phyloP scores from a whole-genome alignment of 1,140 invertebrate species.

The Dryas iulia region DNA sequence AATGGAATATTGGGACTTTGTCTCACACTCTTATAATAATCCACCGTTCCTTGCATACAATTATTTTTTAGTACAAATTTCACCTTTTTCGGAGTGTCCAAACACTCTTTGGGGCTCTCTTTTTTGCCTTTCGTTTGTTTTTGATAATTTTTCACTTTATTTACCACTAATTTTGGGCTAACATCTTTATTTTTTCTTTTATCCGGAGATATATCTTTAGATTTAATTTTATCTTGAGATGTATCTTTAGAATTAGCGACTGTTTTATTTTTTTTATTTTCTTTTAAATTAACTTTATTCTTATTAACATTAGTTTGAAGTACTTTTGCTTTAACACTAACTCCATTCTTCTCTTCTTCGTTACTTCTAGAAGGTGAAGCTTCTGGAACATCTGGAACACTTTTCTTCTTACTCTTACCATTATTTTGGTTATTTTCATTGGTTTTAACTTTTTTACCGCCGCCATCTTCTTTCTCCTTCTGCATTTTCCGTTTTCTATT shows the following conservation, averaged over 20 bases:
- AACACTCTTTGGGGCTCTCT: constrained; percentile 30
- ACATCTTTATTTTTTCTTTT: constrained; percentile 22
- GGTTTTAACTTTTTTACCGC: constrained; percentile 33
- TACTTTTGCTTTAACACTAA: constrained; percentile 13
- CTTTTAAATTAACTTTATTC: constrained; percentile 2
- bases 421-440: not conserved
- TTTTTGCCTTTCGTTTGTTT: constrained; percentile 37
- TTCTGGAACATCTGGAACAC: constrained; percentile 25
- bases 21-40: constrained; percentile 85
- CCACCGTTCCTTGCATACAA: constrained; percentile 83
- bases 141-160: constrained; percentile 57
- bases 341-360: constrained; percentile 19
- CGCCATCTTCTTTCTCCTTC: not conserved
- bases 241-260: not conserved
- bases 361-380: no score
- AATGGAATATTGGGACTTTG: constrained; percentile 87
- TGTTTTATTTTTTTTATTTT: constrained; percentile 13
- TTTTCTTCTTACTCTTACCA: constrained; percentile 12
- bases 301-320: constrained; percentile 14
- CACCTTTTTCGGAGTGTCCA: constrained; percentile 76
- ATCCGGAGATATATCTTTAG: no score
- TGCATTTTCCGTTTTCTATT: constrained; percentile 26
- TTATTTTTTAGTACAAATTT: constrained; percentile 86
- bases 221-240: constrained; percentile 1
- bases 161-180: constrained; percentile 42